phyloP scores from a whole-genome alignment of 2,113 vertebrate species.

The Eubucco bourcierii region DNA sequence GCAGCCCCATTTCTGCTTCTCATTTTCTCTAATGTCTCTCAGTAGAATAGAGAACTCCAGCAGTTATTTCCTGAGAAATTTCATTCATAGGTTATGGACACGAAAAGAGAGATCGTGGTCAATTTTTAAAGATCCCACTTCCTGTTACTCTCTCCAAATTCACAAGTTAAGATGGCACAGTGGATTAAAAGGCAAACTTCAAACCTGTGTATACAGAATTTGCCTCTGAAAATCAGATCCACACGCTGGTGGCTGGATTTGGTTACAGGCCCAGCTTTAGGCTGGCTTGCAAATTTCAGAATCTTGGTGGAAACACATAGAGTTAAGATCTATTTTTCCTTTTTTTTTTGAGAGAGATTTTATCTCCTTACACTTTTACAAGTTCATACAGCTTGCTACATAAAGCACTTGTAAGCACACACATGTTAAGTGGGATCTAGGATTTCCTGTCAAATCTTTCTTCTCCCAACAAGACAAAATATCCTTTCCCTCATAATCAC shows the following conservation, averaged over 20 bases:
- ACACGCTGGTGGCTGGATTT: background rate
- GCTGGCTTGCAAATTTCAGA: background rate
- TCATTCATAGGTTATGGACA: background rate
- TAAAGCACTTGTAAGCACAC: background rate
- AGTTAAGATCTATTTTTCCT: background rate
- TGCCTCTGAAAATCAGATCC: background rate
- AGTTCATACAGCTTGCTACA: background rate
- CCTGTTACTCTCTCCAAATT: background rate
- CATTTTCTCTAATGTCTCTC: slow-evolving; percentile 20
- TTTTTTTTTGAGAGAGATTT: background rate
- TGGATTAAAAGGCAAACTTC: background rate
- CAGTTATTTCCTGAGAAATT: background rate
- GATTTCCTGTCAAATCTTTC: background rate
- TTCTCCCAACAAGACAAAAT: background rate
- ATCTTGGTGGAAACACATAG: background rate
- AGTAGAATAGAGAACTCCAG: background rate
- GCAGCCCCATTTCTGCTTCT: background rate
- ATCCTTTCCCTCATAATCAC: background rate
- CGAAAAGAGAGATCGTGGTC: background rate
- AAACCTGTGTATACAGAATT: background rate
- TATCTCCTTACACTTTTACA: background rate
- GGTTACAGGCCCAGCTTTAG: background rate
- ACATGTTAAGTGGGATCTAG: background rate
- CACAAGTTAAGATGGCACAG: background rate
- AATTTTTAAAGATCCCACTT: background rate